Evolutionary conservation across 2,888 invertebrate genomes (phyloP).

Genomic region (Himalopsyche kuldschensis): DNA sequence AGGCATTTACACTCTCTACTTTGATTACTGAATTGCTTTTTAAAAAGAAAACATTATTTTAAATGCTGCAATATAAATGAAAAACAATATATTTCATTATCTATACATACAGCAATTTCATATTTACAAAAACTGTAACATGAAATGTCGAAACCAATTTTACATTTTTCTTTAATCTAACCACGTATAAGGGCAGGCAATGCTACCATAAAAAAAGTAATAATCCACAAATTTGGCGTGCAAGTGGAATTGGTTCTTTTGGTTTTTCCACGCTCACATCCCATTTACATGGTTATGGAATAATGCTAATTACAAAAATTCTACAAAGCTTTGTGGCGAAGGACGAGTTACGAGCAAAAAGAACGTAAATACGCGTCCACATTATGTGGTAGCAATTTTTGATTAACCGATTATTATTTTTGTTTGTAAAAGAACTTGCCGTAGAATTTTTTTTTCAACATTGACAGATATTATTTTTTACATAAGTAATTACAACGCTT

Average conservation of each 20-base stretch:
- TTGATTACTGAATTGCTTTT: too few relatives aligned
- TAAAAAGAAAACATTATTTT: too few relatives aligned
- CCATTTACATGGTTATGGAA: conserved; percentile 38
- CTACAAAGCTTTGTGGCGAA: conserved; percentile 32
- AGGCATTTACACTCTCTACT: too few relatives aligned
- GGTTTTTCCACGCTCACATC: conserved; percentile 23
- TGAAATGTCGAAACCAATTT: neutral
- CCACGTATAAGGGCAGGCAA: neutral
- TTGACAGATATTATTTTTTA: neutral
- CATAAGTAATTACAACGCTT: neutral
- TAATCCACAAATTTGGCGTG: conserved; percentile 25
- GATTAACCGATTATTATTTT: neutral
- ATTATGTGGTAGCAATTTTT: neutral
- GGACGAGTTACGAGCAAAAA: conserved; percentile 14
- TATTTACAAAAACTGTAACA: neutral
- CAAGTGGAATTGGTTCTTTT: conserved; percentile 24
- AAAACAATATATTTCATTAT: too few relatives aligned
- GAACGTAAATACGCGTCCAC: neutral
- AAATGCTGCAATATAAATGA: too few relatives aligned
- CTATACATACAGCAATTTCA: too few relatives aligned
- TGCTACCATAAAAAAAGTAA: conserved; percentile 21
- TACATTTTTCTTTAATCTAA: neutral
- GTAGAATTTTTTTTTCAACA: neutral
- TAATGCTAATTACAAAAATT: conserved; percentile 39
- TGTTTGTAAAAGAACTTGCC: neutral